Base-by-base conservation (phyloP, 2,113 vertebrate species). In the Labrus mixtus region DNA sequence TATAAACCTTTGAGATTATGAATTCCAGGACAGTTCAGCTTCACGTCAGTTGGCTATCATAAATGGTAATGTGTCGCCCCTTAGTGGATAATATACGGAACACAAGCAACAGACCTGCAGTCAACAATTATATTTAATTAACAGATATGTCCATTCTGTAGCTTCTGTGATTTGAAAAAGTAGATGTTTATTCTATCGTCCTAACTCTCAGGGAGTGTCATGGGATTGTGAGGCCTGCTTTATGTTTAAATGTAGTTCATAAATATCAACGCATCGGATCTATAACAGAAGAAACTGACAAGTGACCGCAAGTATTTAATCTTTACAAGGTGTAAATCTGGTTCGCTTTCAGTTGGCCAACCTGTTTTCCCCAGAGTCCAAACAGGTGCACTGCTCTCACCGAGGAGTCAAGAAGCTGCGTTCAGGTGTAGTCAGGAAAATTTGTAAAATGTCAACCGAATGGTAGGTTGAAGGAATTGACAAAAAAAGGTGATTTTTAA, bases 21-120 rank as follows among this genome's bases (percentile, higher is more conserved):
- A 36, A 33, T 53, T 76, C 45, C 53, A 64, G 43, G 0, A 33
- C 36, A 41, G 20, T 13, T 39, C 43, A 62, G 16, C 29, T 1
- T 8, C 25, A 46, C 36, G n/a, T 1, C 7, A 37, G 3, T 33
- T 33, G 29, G 22, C 43, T 53, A 59, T 22, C 84, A 69, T 33
- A 72, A 61, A 55, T 77, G 5, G n/a, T 69, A 17, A 39, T 83
- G 53, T 85, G 57, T 83, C 76, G 57, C 87, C 76, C 83, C 76
- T 88, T 86, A 73, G 79, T 81, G 90, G 85, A 76, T 19, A 0
- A 12, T 43, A 56, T 23, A 22, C 20, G 55, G 10, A 19, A 19
- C 33, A 73, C 70, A 59, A 1, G 3, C 19, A 11, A 41, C 55
- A n/a, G 3, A 55, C 17, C 36, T n/a, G 1, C 57, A 20, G 8